These are phyloP conservation scores for Drosophila bocqueti DNA, from an alignment of 1,140 invertebrate species.

Conservation along the genomic window DNA sequence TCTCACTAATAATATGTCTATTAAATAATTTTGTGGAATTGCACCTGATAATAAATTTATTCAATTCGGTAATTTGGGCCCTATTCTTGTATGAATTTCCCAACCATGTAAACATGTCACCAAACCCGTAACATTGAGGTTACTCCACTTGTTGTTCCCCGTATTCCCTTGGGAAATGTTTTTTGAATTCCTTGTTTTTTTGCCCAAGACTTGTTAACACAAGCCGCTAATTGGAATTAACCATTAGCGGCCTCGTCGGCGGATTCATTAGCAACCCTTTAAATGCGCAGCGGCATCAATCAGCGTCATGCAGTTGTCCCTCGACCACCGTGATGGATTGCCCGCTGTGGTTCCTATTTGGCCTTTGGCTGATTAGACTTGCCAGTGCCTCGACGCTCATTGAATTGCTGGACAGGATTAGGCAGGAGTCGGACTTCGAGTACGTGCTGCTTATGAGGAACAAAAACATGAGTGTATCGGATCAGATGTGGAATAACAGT, in stretches of 20 bases:
- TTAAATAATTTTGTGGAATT: background rate
- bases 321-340: constrained; percentile 43
- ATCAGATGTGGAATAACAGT: constrained; percentile 12
- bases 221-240: constrained; percentile 47
- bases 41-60: background rate
- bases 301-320: constrained; percentile 50
- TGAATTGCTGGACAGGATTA: constrained; percentile 54
- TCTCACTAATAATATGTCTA: background rate
- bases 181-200: constrained; percentile 32
- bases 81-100: background rate
- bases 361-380: constrained; percentile 28
- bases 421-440: constrained; percentile 43
- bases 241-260: constrained; percentile 20
- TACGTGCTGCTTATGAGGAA: constrained; percentile 60
- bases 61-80: background rate
- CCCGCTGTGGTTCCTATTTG: constrained; percentile 27
- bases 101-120: background rate
- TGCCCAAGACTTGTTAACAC: constrained; percentile 51
- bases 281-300: constrained; percentile 56
- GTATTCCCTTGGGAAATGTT: constrained; percentile 36
- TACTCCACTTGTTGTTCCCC: constrained; percentile 12
- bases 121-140: background rate
- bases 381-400: constrained; percentile 24
- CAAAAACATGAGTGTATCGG: constrained; percentile 25
- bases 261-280: constrained; percentile 73